These are phyloP conservation scores for Bombus haemorrhoidalis DNA, from an alignment of 1,140 invertebrate genomes.

Conservation along the genomic window DNA sequence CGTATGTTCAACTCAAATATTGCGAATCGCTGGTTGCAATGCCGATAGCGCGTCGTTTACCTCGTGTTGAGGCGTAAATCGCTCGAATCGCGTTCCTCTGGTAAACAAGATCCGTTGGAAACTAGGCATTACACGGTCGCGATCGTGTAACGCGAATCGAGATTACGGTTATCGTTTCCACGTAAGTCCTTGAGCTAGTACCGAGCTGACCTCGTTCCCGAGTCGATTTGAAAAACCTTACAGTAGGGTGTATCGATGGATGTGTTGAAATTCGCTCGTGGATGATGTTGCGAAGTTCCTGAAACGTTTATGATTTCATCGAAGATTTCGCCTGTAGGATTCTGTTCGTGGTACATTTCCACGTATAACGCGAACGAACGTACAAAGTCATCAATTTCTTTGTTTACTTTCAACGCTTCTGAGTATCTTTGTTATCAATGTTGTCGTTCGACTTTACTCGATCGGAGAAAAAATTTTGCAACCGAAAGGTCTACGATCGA, in stretches of 20 bases:
- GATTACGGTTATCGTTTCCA: slow-evolving; percentile 18
- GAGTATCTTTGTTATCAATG: neutral
- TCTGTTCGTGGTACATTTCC: neutral
- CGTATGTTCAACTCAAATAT: slow-evolving; percentile 64
- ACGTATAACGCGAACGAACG: neutral
- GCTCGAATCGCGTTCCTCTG: slow-evolving; percentile 16
- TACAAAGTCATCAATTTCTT: neutral
- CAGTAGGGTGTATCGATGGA: neutral
- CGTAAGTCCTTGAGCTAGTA: slow-evolving; percentile 8
- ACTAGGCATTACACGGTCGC: slow-evolving; percentile 4
- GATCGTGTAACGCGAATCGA: neutral
- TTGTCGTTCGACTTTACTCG: neutral
- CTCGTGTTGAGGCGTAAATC: slow-evolving; percentile 30
- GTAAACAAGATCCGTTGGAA: slow-evolving; percentile 51
- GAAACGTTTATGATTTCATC: neutral
- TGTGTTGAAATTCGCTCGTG: too few species aligned
- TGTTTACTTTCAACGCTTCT: slow-evolving; percentile 2
- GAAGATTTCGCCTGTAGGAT: neutral
- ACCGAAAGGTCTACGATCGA: slow-evolving; percentile 15
- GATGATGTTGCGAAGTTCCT: too few species aligned
- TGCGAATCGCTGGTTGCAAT: slow-evolving; percentile 54
- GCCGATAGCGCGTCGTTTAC: slow-evolving; percentile 46
- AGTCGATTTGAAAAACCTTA: neutral
- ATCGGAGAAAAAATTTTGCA: slow-evolving; percentile 23
- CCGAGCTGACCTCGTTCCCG: neutral